Percentiles rank a stretch among this genome's conserved stretches.
Evolutionary conservation across 2,797 vertebrate genomes (phyloP).

Genomic region (Takifugu rubripes): DNA sequence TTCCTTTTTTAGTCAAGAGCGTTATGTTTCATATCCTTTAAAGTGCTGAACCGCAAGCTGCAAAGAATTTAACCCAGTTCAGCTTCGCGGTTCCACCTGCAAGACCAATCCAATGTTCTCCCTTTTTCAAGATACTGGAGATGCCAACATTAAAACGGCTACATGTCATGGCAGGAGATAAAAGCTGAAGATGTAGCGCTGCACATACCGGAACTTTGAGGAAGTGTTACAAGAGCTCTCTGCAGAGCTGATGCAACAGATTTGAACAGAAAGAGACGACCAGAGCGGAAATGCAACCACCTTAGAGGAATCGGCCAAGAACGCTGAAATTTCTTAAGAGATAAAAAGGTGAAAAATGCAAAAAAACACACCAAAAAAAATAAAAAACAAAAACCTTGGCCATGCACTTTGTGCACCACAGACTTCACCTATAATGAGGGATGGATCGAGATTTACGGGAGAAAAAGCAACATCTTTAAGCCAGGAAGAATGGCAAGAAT

Average conservation of each 20-base stretch:
- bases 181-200: neutral
- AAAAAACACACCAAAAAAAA: no score
- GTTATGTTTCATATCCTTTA: slow-evolving; percentile 54
- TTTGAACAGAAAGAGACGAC: slow-evolving; percentile 4
- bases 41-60: slow-evolving; percentile 24
- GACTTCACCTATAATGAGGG: neutral
- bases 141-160: neutral
- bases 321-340: neutral
- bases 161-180: neutral
- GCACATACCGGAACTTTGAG: slow-evolving; percentile 23
- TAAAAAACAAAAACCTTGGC: no score
- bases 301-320: neutral
- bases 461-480: slow-evolving; percentile 20
- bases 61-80: slow-evolving; percentile 6
- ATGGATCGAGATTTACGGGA: neutral
- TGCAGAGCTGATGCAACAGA: slow-evolving; percentile 42
- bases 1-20: slow-evolving; percentile 49
- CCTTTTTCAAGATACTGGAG: neutral
- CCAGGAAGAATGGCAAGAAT: slow-evolving; percentile 59
- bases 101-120: neutral
- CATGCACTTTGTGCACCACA: no score
- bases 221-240: slow-evolving; percentile 43
- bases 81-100: slow-evolving; percentile 1
- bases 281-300: slow-evolving; percentile 2
- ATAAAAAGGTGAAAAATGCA: no score